These are phyloP conservation scores for Ariolimax columbianus DNA, from an alignment of 2,888 invertebrate species.

Conservation along the genomic window DNA sequence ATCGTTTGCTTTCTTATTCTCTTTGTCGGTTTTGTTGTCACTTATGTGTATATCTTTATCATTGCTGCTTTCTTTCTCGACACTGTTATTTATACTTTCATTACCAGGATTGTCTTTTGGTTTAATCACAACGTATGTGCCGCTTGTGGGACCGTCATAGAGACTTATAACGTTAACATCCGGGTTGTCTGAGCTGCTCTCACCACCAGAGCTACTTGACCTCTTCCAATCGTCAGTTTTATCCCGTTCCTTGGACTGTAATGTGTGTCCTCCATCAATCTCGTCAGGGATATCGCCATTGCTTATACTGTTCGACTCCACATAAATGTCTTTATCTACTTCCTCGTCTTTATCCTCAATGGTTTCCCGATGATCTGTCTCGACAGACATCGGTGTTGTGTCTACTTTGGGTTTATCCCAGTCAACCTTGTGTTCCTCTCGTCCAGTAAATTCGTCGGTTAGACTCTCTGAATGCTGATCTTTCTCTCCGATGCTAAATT, in stretches of 20 bases:
- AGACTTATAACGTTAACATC: neutral
- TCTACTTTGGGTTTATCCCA: neutral
- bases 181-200: neutral
- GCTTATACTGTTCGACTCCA: neutral
- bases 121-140: neutral
- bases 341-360: neutral
- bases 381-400: neutral
- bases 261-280: neutral
- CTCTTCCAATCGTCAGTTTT: neutral
- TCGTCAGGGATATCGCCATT: neutral
- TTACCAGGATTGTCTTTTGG: neutral
- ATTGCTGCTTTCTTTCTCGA: neutral
- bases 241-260: neutral
- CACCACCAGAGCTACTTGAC: neutral
- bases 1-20: neutral
- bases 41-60: neutral
- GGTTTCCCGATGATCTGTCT: neutral
- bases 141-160: neutral
- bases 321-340: neutral
- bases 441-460: conserved; percentile 14
- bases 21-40: neutral
- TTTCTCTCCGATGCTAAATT: neutral
- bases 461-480: neutral
- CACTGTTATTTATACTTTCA: neutral
- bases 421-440: neutral